These are phyloP conservation scores for Ammodytes marinus DNA, from an alignment of 2,113 vertebrate species.

Conservation along the genomic window DNA sequence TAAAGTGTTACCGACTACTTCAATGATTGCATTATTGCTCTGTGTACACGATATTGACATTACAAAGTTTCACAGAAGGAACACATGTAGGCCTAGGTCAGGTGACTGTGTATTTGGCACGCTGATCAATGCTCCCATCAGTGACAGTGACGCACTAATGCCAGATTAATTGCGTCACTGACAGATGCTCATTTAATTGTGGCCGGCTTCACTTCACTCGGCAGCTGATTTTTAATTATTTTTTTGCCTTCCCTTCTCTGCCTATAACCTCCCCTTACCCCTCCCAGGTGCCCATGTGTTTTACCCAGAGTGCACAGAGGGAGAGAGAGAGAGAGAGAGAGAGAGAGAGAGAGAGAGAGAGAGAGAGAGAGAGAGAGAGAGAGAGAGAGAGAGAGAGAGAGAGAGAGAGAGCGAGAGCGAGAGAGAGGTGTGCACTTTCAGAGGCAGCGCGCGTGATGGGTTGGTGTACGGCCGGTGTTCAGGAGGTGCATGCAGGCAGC, in stretches of 20 bases:
- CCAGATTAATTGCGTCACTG: slow-evolving; percentile 59
- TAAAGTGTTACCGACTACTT: no score
- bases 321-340: slow-evolving; percentile 21
- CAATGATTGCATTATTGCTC: background rate
- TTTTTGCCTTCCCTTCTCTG: slow-evolving; percentile 10
- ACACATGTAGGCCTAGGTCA: no score
- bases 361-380: slow-evolving; percentile 22
- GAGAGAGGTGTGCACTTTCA: background rate
- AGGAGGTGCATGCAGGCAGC: slow-evolving; percentile 38
- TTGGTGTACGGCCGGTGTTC: slow-evolving; percentile 42
- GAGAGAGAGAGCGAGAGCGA: slow-evolving; percentile 6
- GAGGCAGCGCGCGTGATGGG: slow-evolving; percentile 23
- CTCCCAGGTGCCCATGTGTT: slow-evolving; percentile 32
- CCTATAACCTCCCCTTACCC: background rate
- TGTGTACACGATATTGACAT: no score
- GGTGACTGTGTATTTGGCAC: background rate
- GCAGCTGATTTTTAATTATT: slow-evolving; percentile 27
- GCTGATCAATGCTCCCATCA: slow-evolving; percentile 42
- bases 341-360: background rate
- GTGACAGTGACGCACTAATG: slow-evolving; percentile 53
- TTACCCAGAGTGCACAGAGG: slow-evolving; percentile 29
- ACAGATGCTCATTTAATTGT: slow-evolving; percentile 55
- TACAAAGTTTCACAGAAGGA: no score
- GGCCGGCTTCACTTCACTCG: slow-evolving; percentile 27
- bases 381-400: background rate